Base-by-base conservation (phyloP, 1,140 invertebrate genomes). In the Achroia grisella region DNA sequence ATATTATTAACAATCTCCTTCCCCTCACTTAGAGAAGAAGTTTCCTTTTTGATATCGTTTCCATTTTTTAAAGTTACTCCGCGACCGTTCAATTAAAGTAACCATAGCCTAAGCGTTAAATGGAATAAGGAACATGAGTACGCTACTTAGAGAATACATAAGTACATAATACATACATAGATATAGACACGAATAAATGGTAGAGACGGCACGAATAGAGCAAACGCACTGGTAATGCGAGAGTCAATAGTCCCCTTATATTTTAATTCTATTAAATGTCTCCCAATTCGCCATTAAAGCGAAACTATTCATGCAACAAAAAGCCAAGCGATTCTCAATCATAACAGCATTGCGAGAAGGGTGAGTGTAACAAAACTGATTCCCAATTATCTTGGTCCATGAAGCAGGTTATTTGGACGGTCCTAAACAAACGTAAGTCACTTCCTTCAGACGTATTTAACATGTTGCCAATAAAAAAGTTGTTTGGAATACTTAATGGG, bases 381-480 rank as follows among this genome's bases (percentile, higher is more conserved):
- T 23, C 6, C 6, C 2, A 15, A 36, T 9, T 36, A 36, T 15
- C 12, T 52, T 44, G 32, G 27, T 12, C 17, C 8, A 36, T 29
- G 1, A 14, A 10, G 27, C 42, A 44, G 37, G 39, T 55, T 55
- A 46, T 55, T 55, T 55, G 52, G 48, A 10, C 46, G 33, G 30
- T 55, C 52, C 52, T 55, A 49, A 49, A 35, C 39, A 55, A 49
- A 55, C 47, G 29, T 4, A 10, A 23, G 43, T 28, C 50, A 47
- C 37, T 45, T 54, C 41, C 39, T 48, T 1, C 17, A 42, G 41
- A 48, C 37, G 27, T 48, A 39, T 50, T 52, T 37, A 52, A 42
- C 50, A 52, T 43, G 50, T 52, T 39, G 41, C 50, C 17, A 52
- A 52, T 52, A 52, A 52, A 52, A 52, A 52, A 52, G 33, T 52